phyloP scores from a whole-genome alignment of 2,888 invertebrate species.

The Caenorhabditis zanzibari region DNA sequence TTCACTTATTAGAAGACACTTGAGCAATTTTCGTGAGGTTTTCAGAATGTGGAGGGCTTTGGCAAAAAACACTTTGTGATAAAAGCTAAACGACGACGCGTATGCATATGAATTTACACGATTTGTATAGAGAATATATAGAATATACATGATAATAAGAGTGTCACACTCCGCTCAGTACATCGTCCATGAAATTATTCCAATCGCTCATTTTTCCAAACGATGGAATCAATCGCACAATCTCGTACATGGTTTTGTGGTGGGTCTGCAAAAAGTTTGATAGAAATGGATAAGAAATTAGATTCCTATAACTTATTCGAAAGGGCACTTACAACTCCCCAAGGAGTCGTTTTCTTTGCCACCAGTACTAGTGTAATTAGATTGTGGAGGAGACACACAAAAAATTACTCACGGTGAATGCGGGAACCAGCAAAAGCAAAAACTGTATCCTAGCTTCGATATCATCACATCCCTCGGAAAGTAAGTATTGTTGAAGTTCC shows the following conservation, averaged over 20 bases:
- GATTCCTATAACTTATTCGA: too few relatives aligned
- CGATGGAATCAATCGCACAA: slow-evolving; percentile 75
- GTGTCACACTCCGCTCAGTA: slow-evolving; percentile 69
- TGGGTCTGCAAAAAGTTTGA: slow-evolving; percentile 72
- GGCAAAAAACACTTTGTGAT: background rate
- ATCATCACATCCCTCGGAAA: slow-evolving; percentile 72
- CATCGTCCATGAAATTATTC: slow-evolving; percentile 80
- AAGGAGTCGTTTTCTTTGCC: too few relatives aligned
- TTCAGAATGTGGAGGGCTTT: background rate
- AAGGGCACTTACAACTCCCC: too few relatives aligned
- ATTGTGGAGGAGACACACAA: background rate
- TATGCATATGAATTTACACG: background rate
- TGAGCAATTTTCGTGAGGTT: slow-evolving; percentile 17
- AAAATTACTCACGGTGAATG: slow-evolving; percentile 69
- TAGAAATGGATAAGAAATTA: background rate
- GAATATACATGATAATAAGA: background rate
- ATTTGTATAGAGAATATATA: background rate
- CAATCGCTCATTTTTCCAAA: slow-evolving; percentile 81
- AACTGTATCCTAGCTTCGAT: slow-evolving; percentile 73
- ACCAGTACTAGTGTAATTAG: background rate
- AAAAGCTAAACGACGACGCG: background rate
- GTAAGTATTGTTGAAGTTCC: slow-evolving; percentile 77
- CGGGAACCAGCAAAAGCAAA: slow-evolving; percentile 73
- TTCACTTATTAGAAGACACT: slow-evolving; percentile 1
- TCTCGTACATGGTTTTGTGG: slow-evolving; percentile 74